Evolutionary conservation across 2,888 invertebrate genomes (phyloP).

Genomic region (Agrotis puta): DNA sequence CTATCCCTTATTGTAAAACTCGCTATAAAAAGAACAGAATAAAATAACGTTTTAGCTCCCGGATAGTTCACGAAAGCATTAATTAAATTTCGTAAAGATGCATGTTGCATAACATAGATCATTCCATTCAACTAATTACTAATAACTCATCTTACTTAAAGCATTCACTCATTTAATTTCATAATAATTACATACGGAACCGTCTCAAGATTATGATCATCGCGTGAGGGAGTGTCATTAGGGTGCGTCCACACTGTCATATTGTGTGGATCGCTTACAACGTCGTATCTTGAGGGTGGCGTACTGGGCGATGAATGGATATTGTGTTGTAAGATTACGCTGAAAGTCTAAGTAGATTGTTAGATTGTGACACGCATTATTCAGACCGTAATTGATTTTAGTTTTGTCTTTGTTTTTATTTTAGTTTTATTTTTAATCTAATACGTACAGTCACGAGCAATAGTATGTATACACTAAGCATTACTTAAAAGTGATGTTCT

Average conservation of each 20-base stretch:
- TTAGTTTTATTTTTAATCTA: not conserved
- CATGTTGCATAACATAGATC: conserved; percentile 18
- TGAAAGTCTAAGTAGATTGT: conserved; percentile 5
- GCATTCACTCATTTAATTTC: conserved; percentile 46
- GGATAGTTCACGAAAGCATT: not conserved
- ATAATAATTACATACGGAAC: conserved; percentile 63
- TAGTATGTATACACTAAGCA: too few relatives aligned
- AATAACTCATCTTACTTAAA: conserved; percentile 7
- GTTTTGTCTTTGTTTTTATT: not conserved
- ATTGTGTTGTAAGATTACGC: conserved; percentile 27
- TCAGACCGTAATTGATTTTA: not conserved
- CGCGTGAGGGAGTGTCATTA: conserved; percentile 80
- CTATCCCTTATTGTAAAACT: not conserved
- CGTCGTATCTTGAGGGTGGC: conserved; percentile 58
- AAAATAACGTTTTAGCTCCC: not conserved
- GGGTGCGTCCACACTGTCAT: conserved; percentile 77
- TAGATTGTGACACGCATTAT: not conserved
- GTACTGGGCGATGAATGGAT: conserved; percentile 38
- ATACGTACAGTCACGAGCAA: not conserved
- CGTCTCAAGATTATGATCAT: conserved; percentile 77
- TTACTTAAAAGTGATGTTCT: too few relatives aligned
- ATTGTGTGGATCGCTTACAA: conserved; percentile 66
- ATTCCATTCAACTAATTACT: conserved; percentile 9
- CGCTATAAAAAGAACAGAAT: not conserved
- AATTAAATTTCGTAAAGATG: not conserved